phyloP scores from a whole-genome alignment of 2,888 invertebrate genomes.

The Acronicta leporina region DNA sequence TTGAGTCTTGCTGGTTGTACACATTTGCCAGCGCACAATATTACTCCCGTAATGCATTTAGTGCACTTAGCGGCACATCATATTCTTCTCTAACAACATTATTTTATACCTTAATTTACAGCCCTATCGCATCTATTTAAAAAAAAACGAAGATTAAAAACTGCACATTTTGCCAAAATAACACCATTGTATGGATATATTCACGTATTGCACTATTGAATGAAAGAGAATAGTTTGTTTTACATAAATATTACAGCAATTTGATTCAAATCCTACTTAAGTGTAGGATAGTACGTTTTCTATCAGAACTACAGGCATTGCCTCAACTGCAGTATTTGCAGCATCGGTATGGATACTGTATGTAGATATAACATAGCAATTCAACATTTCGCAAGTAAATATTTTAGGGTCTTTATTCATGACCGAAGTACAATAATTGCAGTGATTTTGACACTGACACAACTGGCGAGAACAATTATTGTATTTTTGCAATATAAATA shows the following conservation, averaged over 20 bases:
- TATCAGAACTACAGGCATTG: conserved; percentile 28
- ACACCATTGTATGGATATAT: conserved; percentile 78
- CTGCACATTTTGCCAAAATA: conserved; percentile 72
- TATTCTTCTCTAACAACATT: conserved; percentile 71
- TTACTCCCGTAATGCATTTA: conserved; percentile 71
- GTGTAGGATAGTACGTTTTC: conserved; percentile 9
- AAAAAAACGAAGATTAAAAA: conserved; percentile 67
- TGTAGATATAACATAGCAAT: conserved; percentile 7
- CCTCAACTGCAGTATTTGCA: conserved; percentile 16
- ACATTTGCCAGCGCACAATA: conserved; percentile 78
- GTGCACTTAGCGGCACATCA: conserved; percentile 60
- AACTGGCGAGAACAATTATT: conserved; percentile 15
- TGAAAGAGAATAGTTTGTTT: conserved; percentile 39
- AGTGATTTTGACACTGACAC: conserved; percentile 19
- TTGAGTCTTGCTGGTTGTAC: conserved; percentile 87
- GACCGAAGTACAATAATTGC: conserved; percentile 17
- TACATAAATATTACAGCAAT: conserved; percentile 34
- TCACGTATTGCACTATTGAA: conserved; percentile 83
- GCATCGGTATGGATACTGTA: conserved; percentile 5
- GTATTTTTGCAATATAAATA: conserved; percentile 16
- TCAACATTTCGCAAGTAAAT: conserved; percentile 29
- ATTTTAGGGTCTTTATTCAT: conserved; percentile 16
- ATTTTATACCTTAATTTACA: conserved; percentile 80
- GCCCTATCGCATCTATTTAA: conserved; percentile 74
- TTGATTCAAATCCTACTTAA: conserved; percentile 20